These are phyloP conservation scores for Hedya salicella DNA, from an alignment of 2,888 invertebrate genomes.

Conservation along the genomic window DNA sequence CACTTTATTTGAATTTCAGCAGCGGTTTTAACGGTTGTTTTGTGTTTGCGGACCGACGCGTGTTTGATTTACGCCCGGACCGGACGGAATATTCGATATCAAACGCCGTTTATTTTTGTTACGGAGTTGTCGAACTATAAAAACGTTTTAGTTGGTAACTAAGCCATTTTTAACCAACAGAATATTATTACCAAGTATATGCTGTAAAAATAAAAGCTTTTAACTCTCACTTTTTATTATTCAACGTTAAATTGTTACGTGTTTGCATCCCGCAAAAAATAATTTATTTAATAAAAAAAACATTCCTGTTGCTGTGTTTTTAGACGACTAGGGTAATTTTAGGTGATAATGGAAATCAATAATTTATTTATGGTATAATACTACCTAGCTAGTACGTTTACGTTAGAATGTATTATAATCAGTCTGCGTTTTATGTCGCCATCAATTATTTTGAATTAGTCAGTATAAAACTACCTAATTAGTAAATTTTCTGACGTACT, in stretches of 20 bases:
- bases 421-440: background rate
- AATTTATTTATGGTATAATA: no score
- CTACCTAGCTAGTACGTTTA: background rate
- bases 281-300: no score
- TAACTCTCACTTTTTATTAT: background rate
- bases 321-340: no score
- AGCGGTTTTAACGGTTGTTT: constrained; percentile 28
- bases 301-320: no score
- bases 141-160: background rate
- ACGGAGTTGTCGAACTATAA: background rate
- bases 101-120: constrained; percentile 24
- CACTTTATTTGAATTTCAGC: constrained; percentile 24
- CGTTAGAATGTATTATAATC: background rate
- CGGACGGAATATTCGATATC: constrained; percentile 26
- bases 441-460: constrained; percentile 36
- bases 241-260: background rate
- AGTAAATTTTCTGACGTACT: constrained; percentile 28
- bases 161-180: background rate
- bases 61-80: constrained; percentile 19
- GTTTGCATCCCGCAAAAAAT: background rate
- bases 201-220: background rate
- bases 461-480: constrained; percentile 20
- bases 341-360: no score
- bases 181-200: background rate
- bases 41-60: constrained; percentile 22